Conservation (phyloP, 2,113 vertebrate species). For the Propithecus coquereli region DNA sequence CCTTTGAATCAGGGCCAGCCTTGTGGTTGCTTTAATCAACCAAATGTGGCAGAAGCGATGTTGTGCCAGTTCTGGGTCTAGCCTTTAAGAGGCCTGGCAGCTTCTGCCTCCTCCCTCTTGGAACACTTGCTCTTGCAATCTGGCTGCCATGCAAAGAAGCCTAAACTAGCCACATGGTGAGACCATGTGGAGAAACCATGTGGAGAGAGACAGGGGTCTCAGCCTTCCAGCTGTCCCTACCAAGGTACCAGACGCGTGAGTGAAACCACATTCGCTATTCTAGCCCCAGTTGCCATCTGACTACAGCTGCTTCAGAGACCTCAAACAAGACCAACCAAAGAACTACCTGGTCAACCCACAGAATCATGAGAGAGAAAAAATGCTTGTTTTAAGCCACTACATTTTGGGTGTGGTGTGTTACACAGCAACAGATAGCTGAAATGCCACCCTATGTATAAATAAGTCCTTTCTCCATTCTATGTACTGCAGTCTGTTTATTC, state of each 20-base stretch:
- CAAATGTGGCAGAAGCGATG: background rate
- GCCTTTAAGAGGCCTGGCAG: background rate
- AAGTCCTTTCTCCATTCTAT: background rate
- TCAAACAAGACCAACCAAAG: background rate
- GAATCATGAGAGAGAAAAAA: background rate
- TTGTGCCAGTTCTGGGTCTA: background rate
- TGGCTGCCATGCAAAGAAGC: background rate
- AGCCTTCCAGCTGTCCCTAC: background rate
- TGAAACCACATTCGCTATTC: background rate
- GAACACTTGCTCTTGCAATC: background rate
- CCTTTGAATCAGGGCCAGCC: background rate
- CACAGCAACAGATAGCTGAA: background rate
- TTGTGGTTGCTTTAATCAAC: background rate
- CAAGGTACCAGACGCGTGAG: background rate
- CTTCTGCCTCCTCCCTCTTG: background rate
- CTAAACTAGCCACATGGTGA: background rate
- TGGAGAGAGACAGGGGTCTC: background rate
- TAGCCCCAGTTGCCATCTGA: background rate
- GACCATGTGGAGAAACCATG: background rate
- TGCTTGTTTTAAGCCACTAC: background rate
- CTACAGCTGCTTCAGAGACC: background rate
- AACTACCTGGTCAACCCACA: background rate
- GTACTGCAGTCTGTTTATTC: background rate
- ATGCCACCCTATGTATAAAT: background rate
- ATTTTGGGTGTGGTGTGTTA: background rate